Evolutionary conservation across 2,888 invertebrate species (phyloP).

Genomic region (Synergus japonicus): DNA sequence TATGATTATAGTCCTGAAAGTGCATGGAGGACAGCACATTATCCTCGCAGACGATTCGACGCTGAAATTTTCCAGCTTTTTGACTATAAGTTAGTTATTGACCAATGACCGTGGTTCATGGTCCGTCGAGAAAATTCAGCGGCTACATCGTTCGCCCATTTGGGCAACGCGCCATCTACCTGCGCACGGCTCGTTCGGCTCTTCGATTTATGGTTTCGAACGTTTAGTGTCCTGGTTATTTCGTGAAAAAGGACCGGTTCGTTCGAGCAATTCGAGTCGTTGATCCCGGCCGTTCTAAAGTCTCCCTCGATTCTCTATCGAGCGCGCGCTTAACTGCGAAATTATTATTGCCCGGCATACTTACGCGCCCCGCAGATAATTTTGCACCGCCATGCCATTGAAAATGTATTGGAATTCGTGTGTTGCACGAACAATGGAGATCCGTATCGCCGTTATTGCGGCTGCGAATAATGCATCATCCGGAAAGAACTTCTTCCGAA

Average conservation of each 20-base stretch:
- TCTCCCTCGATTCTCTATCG: conserved; percentile 52
- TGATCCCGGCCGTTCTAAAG: conserved; percentile 48
- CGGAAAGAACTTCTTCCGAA: not conserved
- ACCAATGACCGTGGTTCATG: conserved; percentile 19
- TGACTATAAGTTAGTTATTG: conserved; percentile 43
- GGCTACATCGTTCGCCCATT: conserved; percentile 62
- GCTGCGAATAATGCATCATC: conserved; percentile 10
- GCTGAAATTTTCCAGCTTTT: conserved; percentile 49
- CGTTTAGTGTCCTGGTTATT: conserved; percentile 61
- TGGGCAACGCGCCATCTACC: conserved; percentile 67
- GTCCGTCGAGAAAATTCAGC: conserved; percentile 59
- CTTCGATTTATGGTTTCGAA: conserved; percentile 60
- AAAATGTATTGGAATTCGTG: conserved; percentile 29
- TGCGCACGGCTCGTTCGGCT: conserved; percentile 53
- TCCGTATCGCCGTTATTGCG: conserved; percentile 24
- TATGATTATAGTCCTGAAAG: conserved; percentile 42
- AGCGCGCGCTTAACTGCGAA: conserved; percentile 54
- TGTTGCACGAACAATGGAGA: conserved; percentile 26
- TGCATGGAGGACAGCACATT: conserved; percentile 43
- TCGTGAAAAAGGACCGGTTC: conserved; percentile 55
- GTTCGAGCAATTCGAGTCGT: conserved; percentile 51
- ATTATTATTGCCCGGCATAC: conserved; percentile 50
- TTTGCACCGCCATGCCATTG: conserved; percentile 31
- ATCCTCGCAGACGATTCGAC: conserved; percentile 46
- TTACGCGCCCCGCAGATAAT: conserved; percentile 36